Evolutionary conservation across 2,797 vertebrate species (phyloP).

Genomic region (Kryptolebias ocellatus): DNA sequence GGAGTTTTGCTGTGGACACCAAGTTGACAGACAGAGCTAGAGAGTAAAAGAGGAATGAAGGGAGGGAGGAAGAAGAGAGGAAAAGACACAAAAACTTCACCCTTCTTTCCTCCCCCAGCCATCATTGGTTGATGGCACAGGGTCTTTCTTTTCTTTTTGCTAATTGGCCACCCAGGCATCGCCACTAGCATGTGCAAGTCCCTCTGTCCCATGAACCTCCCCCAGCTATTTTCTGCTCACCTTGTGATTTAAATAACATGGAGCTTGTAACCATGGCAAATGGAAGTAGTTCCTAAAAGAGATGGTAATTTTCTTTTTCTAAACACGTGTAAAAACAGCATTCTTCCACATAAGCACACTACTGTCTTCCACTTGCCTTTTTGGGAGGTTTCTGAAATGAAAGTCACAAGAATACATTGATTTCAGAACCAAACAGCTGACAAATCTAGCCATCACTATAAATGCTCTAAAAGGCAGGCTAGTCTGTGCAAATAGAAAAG

Average conservation of each 20-base stretch:
- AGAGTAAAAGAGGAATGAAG: slow-evolving; percentile 70
- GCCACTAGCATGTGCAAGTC: slow-evolving; percentile 74
- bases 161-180: slow-evolving; percentile 87
- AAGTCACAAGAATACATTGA: no score
- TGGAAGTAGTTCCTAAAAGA: slow-evolving; percentile 37
- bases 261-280: slow-evolving; percentile 56
- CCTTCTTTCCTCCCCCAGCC: slow-evolving; percentile 54
- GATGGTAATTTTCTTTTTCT: slow-evolving; percentile 31
- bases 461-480: no score
- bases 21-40: slow-evolving; percentile 81
- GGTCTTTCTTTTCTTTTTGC: slow-evolving; percentile 79
- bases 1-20: slow-evolving; percentile 74
- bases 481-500: no score
- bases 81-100: slow-evolving; percentile 60
- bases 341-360: not conserved
- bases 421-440: no score
- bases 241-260: slow-evolving; percentile 60
- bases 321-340: slow-evolving; percentile 28
- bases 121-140: slow-evolving; percentile 76
- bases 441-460: no score
- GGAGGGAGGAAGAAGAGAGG: slow-evolving; percentile 66
- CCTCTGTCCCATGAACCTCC: slow-evolving; percentile 54
- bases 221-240: slow-evolving; percentile 63
- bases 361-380: no score
- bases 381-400: no score